Conservation (phyloP, 1,140 invertebrate genomes). For the Harlomillsia oculata region DNA sequence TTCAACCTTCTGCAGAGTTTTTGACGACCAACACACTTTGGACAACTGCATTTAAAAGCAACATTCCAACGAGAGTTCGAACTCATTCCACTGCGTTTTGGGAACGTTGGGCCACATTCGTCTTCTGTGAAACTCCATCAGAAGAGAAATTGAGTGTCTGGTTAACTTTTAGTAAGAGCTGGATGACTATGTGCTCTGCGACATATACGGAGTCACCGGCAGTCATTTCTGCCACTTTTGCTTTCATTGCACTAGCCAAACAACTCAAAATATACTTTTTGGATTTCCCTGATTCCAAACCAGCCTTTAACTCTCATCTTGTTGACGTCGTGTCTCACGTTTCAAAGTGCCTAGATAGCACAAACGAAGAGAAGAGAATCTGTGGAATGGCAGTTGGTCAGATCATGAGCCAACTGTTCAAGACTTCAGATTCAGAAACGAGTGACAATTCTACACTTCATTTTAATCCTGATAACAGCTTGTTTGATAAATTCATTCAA, state of each 20-base stretch:
- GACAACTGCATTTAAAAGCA: conserved; percentile 13
- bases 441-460: too few relatives aligned
- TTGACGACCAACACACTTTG: conserved; percentile 8
- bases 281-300: background rate
- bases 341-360: conserved; percentile 15
- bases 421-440: conserved; percentile 1
- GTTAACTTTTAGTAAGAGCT: conserved; percentile 5
- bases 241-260: conserved; percentile 16
- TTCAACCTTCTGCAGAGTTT: conserved; percentile 17
- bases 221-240: conserved; percentile 6
- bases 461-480: too few relatives aligned
- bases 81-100: conserved; percentile 13
- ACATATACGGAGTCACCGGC: background rate
- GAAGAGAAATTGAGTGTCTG: background rate
- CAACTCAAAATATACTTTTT: conserved; percentile 6
- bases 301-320: background rate
- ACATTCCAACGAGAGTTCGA: conserved; percentile 14
- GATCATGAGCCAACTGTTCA: conserved; percentile 14
- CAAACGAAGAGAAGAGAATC: conserved; percentile 13
- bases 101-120: conserved; percentile 16
- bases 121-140: background rate
- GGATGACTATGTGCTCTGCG: conserved; percentile 6
- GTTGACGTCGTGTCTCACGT: background rate
- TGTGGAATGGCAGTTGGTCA: conserved; percentile 27
- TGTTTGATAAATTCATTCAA: background rate